Base-by-base conservation (phyloP, 2,888 invertebrate genomes). In the Cylloceria caligata region DNA sequence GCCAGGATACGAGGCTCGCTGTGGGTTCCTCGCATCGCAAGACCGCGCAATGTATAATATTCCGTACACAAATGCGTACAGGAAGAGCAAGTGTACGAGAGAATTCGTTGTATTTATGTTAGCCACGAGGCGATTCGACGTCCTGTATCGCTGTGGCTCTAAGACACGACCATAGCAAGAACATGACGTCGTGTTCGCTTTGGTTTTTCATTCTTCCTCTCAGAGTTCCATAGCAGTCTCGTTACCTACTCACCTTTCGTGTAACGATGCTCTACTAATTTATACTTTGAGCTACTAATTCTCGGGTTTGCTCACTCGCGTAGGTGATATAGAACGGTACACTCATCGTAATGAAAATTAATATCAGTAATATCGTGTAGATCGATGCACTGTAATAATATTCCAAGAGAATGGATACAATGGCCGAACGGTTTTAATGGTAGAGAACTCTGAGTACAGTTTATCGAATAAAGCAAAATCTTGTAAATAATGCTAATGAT, bases 1-100 rank as follows among this genome's bases (percentile, higher is more conserved):
- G 71, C 57, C 57, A 24, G 55, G 55, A 69, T 42, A 27, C 9
- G 42, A 69, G 69, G 39, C 69, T 27, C 55, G 55, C 16, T 71
- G 71, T 71, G 71, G 42, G 71, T 57, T 71, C 45, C 42, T 71
- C 71, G n/a, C 45, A 71, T 71, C 71, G 42, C 55, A 13, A 3
- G 27, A 19, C 16, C 16, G 55, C 9, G 42, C 39, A 45, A 69
- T 69, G 68, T 69, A 69, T 69, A 69, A 69, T 69, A 69, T 69
- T 52, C 27, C 52, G 36, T 55, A 49, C 39, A 69, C 52, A 52
- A 55, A 52, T 69, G 36, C 68, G 68, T 52, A 39, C 6, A n/a
- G 11, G 39, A 39, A n/a, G 36, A 36, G 21, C 52, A 24, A 36
- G 19, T 34, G 47, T 21, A 68, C 47, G 49, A 47, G 42, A 55